phyloP scores from a whole-genome alignment of 2,113 vertebrate genomes.

The Pterocles orientalis region DNA sequence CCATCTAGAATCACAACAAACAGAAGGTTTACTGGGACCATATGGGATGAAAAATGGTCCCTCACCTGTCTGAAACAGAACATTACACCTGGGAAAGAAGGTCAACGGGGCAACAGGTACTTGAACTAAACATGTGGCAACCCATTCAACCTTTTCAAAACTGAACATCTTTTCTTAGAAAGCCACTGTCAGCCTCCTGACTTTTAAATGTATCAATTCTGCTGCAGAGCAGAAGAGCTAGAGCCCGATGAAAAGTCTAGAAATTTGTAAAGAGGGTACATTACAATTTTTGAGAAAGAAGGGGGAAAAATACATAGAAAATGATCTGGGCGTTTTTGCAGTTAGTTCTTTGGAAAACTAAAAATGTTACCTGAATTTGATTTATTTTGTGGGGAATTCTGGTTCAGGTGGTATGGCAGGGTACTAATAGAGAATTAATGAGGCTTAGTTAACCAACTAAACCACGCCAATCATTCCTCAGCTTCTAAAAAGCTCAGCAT shows the following conservation, averaged over 20 bases:
- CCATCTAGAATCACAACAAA: background rate
- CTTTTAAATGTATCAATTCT: background rate
- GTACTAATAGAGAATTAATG: background rate
- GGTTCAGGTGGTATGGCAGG: background rate
- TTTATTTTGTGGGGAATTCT: background rate
- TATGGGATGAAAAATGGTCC: background rate
- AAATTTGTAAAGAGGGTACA: background rate
- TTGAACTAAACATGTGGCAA: background rate
- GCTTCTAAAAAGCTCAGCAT: background rate
- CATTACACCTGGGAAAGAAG: background rate
- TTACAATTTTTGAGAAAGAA: background rate
- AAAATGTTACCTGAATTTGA: background rate
- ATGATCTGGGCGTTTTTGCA: background rate
- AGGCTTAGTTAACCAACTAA: background rate
- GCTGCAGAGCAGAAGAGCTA: background rate
- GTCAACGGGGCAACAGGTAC: background rate
- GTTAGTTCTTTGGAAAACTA: background rate
- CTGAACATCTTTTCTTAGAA: background rate
- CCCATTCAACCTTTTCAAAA: background rate
- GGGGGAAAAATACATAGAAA: fast-evolving
- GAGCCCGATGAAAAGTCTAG: background rate
- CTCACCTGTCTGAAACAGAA: background rate
- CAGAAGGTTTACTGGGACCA: background rate
- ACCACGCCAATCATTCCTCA: background rate
- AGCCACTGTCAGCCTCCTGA: background rate